Evolutionary conservation across 2,888 invertebrate genomes (phyloP).

Genomic region (Ormia ochracea): DNA sequence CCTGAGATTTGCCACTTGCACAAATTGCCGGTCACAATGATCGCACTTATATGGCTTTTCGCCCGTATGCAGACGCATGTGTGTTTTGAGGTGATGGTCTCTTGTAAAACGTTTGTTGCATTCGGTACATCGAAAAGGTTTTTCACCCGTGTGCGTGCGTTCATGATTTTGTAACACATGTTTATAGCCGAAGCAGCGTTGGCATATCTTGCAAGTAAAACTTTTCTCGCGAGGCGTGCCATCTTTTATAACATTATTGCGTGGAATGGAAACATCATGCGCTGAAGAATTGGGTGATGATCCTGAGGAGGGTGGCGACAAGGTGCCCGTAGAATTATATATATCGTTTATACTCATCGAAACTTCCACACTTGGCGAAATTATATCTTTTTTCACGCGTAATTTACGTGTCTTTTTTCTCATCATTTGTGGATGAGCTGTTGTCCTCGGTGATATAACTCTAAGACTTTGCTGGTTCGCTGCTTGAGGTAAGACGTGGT

Average conservation of each 20-base stretch:
- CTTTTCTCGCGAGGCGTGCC: constrained; percentile 84
- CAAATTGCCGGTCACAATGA: constrained; percentile 94
- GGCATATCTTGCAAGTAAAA: constrained; percentile 92
- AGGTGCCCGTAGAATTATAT: constrained; percentile 75
- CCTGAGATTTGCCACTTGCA: constrained; percentile 93
- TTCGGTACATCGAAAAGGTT: constrained; percentile 93
- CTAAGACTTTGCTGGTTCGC: constrained; percentile 29
- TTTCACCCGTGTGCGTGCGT: constrained; percentile 95
- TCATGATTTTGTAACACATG: constrained; percentile 96
- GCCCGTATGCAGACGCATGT: constrained; percentile 93
- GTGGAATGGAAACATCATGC: constrained; percentile 43
- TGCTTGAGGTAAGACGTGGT: constrained; percentile 35
- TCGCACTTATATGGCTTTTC: constrained; percentile 95
- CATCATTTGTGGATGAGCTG: constrained; percentile 67
- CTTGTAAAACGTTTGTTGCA: constrained; percentile 95
- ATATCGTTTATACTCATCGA: constrained; percentile 72
- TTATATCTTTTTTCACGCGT: constrained; percentile 74
- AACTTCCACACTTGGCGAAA: constrained; percentile 70
- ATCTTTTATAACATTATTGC: constrained; percentile 72
- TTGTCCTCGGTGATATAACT: constrained; percentile 67
- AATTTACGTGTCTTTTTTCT: constrained; percentile 72
- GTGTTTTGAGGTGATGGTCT: constrained; percentile 95
- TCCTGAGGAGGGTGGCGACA: constrained; percentile 79
- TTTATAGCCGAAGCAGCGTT: constrained; percentile 93
- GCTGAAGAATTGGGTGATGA: constrained; percentile 78